Conservation (phyloP, 1,140 invertebrate genomes). For the Muscidifurax raptorellus region DNA sequence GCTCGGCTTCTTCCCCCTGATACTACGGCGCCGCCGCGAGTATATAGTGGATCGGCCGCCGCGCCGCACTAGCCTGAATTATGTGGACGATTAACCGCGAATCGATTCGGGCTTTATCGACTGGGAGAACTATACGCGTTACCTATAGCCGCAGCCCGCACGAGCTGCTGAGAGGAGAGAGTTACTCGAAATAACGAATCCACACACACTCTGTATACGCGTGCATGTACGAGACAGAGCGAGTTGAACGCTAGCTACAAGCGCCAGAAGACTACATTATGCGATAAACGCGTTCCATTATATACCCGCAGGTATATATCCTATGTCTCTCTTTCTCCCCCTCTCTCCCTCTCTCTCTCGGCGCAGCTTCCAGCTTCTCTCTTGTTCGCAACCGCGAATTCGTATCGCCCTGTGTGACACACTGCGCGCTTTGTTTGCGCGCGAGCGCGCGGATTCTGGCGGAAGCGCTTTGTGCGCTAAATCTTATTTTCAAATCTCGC, state of each 20-base stretch:
- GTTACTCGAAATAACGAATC: constrained; percentile 33
- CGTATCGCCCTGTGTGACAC: background rate
- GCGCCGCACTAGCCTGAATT: constrained; percentile 49
- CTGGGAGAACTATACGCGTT: background rate
- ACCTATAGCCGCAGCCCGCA: background rate
- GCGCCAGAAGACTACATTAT: constrained; percentile 10
- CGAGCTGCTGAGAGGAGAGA: background rate
- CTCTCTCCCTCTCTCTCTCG: background rate
- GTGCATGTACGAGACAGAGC: background rate
- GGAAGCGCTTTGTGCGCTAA: too few relatives aligned
- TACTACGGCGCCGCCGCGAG: constrained; percentile 4
- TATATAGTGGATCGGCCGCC: background rate
- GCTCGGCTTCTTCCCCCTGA: background rate
- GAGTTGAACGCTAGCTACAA: constrained; percentile 5
- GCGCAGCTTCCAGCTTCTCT: too few relatives aligned
- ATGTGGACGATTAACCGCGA: constrained; percentile 56
- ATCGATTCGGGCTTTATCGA: constrained; percentile 53
- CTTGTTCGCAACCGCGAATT: too few relatives aligned
- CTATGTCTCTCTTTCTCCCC: background rate
- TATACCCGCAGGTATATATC: background rate
- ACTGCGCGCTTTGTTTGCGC: background rate
- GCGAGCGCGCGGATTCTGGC: background rate
- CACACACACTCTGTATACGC: too few relatives aligned
- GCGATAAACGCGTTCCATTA: constrained; percentile 27
- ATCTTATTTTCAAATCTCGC: too few relatives aligned